Evolutionary conservation across 1,140 invertebrate species (phyloP), one percentile per base, ranked within the genome.

Genomic region (Drosophila paulistorum): DNA sequence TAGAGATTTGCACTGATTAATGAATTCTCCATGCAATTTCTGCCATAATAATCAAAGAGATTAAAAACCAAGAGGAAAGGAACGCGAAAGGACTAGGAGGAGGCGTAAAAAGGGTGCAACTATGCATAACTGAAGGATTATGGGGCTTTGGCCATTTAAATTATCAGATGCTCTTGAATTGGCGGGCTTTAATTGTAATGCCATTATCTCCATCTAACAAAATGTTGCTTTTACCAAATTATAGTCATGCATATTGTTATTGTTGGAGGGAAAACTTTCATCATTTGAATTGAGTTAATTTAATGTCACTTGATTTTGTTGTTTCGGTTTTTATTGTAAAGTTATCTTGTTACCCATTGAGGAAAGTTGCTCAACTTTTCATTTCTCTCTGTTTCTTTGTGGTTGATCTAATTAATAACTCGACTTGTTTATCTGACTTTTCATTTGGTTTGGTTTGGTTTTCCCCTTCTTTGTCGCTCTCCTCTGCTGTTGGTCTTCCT

Each of bases 321-420:
- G 42, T 45, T 17, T 20, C 0, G 14, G 6, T 17, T 48, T 17
- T 48, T 48, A 20, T 48, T 48, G 14, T 17, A 48, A 48, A 48
- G 14, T 48, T 48, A 48, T 48, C 14, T 48, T 48, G 45, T 20
- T 48, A 20, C 45, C 6, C 14, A 17, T 48, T 48, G 17, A 9
- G 45, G 9, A 17, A 23, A 45, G 17, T 23, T 51, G 2, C 10
- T 23, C 14, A n/a, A 23, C 45, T 51, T 37, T 37, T 37, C 35
- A 10, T 11, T 11, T 11, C 35, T 10, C 45, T 51, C 45, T 51
- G 35, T 11, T 9, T 11, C 17, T 23, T 51, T 51, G 45, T 51
- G 7, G 45, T 51, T 51, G 17, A 51, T 51, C 33, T 59, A 59
- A 59, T 59, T 59, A 59, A 59, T 59, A 59, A 37, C 57, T 51